Evolutionary conservation across 2,113 vertebrate genomes (phyloP).

Genomic region (Syrmaticus mikado): DNA sequence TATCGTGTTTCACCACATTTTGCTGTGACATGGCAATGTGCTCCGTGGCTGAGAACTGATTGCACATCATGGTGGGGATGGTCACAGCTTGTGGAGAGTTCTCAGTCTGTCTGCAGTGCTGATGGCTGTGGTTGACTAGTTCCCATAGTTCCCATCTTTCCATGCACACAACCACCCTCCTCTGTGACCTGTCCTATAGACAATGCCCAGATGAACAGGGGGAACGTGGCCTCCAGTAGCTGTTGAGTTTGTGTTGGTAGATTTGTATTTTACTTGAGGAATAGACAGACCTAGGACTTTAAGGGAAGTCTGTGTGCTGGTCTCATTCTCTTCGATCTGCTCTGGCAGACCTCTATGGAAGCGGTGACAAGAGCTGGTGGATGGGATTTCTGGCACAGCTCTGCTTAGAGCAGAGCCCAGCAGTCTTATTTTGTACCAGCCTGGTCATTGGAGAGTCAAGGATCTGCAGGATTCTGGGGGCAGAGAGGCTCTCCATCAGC

Average conservation of each 20-base stretch:
- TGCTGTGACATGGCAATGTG: background rate
- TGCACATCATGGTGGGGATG: background rate
- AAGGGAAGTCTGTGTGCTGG: background rate
- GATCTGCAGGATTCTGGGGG: background rate
- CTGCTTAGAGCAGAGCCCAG: background rate
- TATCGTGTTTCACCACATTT: background rate
- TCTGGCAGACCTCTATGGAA: background rate
- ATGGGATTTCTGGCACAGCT: background rate
- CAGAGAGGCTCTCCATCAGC: background rate
- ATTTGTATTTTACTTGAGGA: background rate
- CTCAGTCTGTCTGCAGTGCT: background rate
- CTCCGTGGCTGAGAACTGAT: background rate
- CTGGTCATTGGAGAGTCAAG: accelerated
- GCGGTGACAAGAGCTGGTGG: accelerated
- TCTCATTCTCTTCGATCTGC: background rate
- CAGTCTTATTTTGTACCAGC: accelerated
- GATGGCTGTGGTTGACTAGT: background rate
- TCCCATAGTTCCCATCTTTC: background rate
- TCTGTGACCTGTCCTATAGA: background rate
- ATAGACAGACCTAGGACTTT: background rate
- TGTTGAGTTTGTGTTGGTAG: background rate
- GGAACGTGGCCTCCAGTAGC: accelerated
- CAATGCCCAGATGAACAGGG: background rate
- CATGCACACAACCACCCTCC: background rate
- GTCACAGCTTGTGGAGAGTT: background rate